Conservation (phyloP, 2,113 vertebrate genomes). For the Petroica traversi region DNA sequence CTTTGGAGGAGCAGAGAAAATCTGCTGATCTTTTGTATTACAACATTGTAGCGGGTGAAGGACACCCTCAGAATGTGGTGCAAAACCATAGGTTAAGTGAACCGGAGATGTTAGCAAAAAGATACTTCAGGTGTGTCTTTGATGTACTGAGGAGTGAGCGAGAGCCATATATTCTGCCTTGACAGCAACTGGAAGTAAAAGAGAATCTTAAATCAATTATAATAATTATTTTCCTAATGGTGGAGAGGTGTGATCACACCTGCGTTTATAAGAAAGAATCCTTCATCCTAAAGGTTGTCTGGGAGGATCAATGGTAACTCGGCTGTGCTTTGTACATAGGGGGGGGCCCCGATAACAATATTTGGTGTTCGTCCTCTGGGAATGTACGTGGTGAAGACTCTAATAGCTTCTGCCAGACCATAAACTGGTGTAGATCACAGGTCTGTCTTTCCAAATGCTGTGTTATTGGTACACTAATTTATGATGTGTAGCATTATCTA, state of each 20-base stretch:
- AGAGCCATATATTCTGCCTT: neutral
- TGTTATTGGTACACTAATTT: neutral
- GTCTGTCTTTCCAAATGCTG: neutral
- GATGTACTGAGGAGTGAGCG: neutral
- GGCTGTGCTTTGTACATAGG: rapidly evolving
- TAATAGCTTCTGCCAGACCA: neutral
- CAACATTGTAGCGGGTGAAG: neutral
- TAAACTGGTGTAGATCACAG: neutral
- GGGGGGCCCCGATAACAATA: rapidly evolving
- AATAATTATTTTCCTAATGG: neutral
- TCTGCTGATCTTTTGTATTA: neutral
- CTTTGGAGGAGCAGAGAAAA: neutral
- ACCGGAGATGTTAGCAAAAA: neutral
- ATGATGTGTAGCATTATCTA: neutral
- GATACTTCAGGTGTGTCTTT: neutral
- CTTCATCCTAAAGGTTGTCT: neutral
- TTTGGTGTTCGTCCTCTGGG: neutral
- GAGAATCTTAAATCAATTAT: neutral
- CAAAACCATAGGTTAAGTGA: neutral
- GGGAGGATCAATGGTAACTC: neutral
- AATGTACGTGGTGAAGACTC: neutral
- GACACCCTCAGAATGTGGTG: neutral
- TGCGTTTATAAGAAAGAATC: neutral
- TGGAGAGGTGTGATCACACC: neutral
- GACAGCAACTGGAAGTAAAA: neutral